Percentiles rank a stretch among this genome's conserved stretches.
Conservation (phyloP, 2,888 invertebrate species). For the Nycteola revayana region DNA sequence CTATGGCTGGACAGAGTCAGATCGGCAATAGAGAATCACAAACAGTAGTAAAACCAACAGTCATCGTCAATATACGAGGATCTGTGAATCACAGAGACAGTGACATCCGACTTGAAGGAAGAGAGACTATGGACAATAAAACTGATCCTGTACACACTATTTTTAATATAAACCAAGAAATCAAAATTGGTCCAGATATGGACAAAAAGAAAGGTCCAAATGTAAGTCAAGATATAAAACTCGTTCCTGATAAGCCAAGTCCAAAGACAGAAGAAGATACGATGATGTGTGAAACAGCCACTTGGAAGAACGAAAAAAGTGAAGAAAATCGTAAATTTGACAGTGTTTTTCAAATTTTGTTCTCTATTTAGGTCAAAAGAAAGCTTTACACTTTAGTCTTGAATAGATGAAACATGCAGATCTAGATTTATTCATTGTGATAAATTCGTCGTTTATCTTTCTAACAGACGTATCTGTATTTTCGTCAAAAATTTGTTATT, state of each 20-base stretch:
- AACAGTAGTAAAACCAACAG: conserved; percentile 72
- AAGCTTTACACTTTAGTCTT: no score
- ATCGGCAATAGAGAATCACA: conserved; percentile 73
- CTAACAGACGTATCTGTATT: no score
- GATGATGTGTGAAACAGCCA: conserved; percentile 62
- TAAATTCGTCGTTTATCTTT: no score
- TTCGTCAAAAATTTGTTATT: no score
- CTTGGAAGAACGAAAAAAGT: conserved; percentile 37
- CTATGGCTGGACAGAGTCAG: conserved; percentile 71
- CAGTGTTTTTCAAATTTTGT: conserved; percentile 60
- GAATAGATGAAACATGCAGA: no score
- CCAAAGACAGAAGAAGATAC: conserved; percentile 52
- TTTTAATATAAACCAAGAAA: conserved; percentile 74
- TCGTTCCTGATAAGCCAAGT: conserved; percentile 32
- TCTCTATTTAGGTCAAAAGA: conserved; percentile 47
- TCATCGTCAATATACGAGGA: conserved; percentile 71
- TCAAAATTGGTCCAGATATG: conserved; percentile 54
- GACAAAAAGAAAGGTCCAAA: conserved; percentile 32
- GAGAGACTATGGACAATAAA: conserved; percentile 39
- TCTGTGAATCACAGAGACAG: conserved; percentile 64
- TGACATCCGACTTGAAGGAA: conserved; percentile 59
- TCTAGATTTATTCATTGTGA: no score
- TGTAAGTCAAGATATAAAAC: conserved; percentile 46
- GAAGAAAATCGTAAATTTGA: conserved; percentile 43
- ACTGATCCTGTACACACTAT: conserved; percentile 52